Evolutionary conservation across 2,888 invertebrate species (phyloP).

Genomic region (Hypercompe scribonia): DNA sequence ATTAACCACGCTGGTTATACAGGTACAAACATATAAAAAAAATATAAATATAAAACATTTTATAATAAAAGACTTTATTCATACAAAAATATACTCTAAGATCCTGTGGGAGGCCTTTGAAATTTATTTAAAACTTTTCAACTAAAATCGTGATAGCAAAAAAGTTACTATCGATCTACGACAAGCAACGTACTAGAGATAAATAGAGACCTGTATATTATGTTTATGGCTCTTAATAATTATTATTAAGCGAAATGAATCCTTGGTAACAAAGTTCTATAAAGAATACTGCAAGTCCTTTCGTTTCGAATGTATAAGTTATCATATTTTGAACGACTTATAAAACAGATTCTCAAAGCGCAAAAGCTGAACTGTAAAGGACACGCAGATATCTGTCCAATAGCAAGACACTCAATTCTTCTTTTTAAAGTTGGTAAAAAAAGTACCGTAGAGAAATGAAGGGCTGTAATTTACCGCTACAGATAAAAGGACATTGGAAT

Average conservation of each 20-base stretch:
- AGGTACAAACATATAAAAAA: too few species aligned
- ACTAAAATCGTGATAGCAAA: not conserved
- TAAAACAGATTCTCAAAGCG: not conserved
- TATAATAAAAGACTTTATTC: too few species aligned
- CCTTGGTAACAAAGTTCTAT: not conserved
- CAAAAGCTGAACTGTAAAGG: not conserved
- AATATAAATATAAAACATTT: too few species aligned
- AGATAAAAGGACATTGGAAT: constrained; percentile 60
- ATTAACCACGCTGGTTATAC: too few species aligned
- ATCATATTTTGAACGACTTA: not conserved
- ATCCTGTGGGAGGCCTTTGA: too few species aligned
- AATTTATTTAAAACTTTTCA: too few species aligned
- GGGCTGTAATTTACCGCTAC: constrained; percentile 56
- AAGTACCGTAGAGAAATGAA: constrained; percentile 33
- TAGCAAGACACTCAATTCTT: not conserved
- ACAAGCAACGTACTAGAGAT: too few species aligned
- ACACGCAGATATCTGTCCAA: not conserved
- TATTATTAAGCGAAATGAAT: not conserved
- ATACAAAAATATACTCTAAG: too few species aligned
- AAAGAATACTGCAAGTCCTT: not conserved
- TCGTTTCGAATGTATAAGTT: not conserved
- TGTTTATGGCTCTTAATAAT: not conserved
- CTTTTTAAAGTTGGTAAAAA: not conserved
- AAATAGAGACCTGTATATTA: not conserved
- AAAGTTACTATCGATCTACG: too few species aligned